A percentile compares a stretch with the other conserved stretches of the same genome.
Evolutionary conservation across 2,113 vertebrate genomes (phyloP).

Genomic region (Charadrius vociferus): DNA sequence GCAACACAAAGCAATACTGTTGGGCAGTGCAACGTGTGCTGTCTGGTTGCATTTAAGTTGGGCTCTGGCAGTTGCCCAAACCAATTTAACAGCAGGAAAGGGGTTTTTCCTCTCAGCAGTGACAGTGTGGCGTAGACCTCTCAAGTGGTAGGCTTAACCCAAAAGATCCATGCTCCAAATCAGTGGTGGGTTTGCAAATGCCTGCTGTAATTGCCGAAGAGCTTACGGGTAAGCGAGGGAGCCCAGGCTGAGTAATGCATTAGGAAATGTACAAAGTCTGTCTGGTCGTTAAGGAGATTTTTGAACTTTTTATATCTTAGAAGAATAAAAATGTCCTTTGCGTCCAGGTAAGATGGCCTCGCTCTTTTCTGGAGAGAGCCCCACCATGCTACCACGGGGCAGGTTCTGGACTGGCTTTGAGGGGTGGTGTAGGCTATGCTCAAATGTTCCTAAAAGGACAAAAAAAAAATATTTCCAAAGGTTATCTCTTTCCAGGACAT

Average conservation of each 20-base stretch:
- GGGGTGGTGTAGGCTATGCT: background rate
- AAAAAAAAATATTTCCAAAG: background rate
- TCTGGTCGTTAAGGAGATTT: background rate
- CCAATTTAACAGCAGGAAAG: background rate
- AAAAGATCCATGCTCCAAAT: background rate
- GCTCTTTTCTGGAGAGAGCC: background rate
- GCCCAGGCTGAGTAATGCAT: background rate
- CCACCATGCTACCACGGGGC: fast-evolving
- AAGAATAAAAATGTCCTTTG: background rate
- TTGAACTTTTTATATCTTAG: background rate
- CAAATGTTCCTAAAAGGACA: background rate
- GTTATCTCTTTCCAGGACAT: background rate
- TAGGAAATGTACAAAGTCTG: background rate
- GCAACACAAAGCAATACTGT: fast-evolving
- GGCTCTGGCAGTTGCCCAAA: background rate
- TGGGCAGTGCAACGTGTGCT: background rate
- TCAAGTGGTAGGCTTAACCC: background rate
- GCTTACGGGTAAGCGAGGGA: background rate
- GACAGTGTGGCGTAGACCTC: background rate
- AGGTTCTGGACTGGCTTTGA: background rate
- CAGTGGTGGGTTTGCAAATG: background rate
- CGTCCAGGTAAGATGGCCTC: background rate
- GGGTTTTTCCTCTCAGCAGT: background rate
- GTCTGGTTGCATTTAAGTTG: background rate
- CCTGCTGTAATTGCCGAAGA: background rate